phyloP scores from a whole-genome alignment of 2,113 vertebrate species.

The Parotia lawesii region DNA sequence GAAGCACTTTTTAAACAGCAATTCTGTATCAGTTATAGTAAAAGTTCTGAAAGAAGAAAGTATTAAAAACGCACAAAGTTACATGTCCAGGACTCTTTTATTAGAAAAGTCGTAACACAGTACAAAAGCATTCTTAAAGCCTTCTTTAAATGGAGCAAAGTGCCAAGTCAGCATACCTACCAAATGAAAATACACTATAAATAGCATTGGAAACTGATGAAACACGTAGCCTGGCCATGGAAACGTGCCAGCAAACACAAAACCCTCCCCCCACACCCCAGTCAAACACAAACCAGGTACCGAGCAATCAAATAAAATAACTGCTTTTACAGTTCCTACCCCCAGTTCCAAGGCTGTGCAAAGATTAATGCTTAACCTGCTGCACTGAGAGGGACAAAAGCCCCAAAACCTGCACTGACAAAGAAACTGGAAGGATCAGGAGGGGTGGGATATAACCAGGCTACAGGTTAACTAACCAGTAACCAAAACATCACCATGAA shows the following conservation, averaged over 20 bases:
- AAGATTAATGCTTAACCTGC: slow-evolving; percentile 36
- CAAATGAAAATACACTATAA: slow-evolving; percentile 52
- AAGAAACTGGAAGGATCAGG: slow-evolving; percentile 23
- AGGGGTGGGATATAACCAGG: slow-evolving; percentile 11
- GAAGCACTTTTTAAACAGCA: background rate
- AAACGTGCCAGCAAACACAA: slow-evolving; percentile 10
- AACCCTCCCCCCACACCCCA: background rate
- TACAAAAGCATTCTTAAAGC: slow-evolving; percentile 28
- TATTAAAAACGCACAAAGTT: background rate
- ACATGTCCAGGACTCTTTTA: background rate
- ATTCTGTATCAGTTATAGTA: background rate
- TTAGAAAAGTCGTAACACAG: background rate
- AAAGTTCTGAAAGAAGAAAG: background rate
- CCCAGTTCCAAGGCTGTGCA: background rate
- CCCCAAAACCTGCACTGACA: background rate
- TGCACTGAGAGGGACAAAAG: background rate
- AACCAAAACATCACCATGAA: background rate
- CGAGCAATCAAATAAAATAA: slow-evolving; percentile 1
- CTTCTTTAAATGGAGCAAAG: slow-evolving; percentile 39
- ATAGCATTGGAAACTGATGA: slow-evolving; percentile 23
- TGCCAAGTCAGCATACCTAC: slow-evolving; percentile 36
- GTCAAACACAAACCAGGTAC: slow-evolving; percentile 43
- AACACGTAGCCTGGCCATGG: background rate
- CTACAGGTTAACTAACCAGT: slow-evolving; percentile 25
- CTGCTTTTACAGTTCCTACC: background rate